Evolutionary conservation across 2,113 vertebrate genomes (phyloP).

Genomic region (Podarcis muralis): DNA sequence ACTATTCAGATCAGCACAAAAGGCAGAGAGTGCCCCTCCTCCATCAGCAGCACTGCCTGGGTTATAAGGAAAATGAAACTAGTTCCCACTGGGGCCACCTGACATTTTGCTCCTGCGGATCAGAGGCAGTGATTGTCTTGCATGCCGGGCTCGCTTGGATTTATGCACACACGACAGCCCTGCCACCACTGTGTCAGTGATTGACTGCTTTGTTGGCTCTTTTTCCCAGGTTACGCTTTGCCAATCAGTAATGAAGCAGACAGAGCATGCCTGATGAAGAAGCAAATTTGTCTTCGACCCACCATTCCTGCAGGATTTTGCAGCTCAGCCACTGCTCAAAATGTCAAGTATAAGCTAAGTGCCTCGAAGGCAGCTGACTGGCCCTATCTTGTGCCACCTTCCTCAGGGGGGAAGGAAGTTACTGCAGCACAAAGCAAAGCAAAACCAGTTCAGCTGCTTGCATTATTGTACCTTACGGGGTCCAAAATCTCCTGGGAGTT

Average conservation of each 20-base stretch:
- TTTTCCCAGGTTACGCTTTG: not conserved
- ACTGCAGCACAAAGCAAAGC: not conserved
- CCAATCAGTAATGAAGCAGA: conserved; percentile 21
- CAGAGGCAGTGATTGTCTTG: not conserved
- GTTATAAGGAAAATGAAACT: not conserved
- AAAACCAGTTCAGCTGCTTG: not conserved
- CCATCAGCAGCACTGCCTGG: not conserved
- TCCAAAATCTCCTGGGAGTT: not conserved
- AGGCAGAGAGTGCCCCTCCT: not conserved
- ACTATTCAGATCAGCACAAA: not conserved
- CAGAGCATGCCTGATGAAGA: conserved; percentile 1
- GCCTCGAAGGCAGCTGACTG: not conserved
- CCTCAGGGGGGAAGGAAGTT: not conserved
- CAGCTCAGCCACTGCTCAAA: not conserved
- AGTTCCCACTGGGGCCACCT: not conserved
- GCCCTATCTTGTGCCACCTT: not conserved
- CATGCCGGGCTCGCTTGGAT: not conserved
- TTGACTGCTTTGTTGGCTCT: not conserved
- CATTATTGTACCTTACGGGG: not conserved
- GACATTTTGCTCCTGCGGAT: not conserved
- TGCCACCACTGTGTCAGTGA: not conserved
- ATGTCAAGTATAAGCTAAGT: not conserved
- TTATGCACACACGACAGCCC: not conserved
- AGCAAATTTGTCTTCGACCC: conserved; percentile 1
- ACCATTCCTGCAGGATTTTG: not conserved